These are phyloP conservation scores for Watsonalla binaria DNA, from an alignment of 2,888 invertebrate genomes.

Conservation along the genomic window DNA sequence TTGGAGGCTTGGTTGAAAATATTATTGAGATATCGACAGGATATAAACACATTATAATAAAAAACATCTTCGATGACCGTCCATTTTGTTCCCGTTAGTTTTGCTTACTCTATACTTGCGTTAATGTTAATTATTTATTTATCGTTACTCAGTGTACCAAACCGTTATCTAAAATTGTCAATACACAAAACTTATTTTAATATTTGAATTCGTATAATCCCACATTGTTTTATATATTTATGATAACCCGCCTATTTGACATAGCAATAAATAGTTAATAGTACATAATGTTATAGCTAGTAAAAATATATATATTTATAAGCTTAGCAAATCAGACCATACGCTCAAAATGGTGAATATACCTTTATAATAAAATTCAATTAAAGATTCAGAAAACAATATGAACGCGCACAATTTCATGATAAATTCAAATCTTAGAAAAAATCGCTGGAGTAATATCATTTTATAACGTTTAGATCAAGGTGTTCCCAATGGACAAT, in stretches of 20 bases:
- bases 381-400: slow-evolving; percentile 16
- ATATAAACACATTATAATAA: slow-evolving; percentile 11
- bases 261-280: slow-evolving; percentile 72
- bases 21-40: slow-evolving; percentile 5
- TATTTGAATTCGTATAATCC: slow-evolving; percentile 54
- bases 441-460: background rate
- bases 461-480: background rate
- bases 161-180: slow-evolving; percentile 5
- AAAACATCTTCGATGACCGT: slow-evolving; percentile 52
- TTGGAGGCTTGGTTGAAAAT: slow-evolving; percentile 5
- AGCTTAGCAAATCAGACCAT: slow-evolving; percentile 53
- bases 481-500: background rate
- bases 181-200: slow-evolving; percentile 29
- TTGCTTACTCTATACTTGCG: slow-evolving; percentile 19
- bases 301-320: slow-evolving; percentile 59
- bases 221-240: slow-evolving; percentile 51
- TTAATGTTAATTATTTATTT: slow-evolving; percentile 6
- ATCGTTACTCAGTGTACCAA: slow-evolving; percentile 7
- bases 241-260: slow-evolving; percentile 75
- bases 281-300: slow-evolving; percentile 60
- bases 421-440: slow-evolving; percentile 2
- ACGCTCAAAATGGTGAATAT: slow-evolving; percentile 36
- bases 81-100: slow-evolving; percentile 42
- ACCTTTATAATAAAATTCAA: slow-evolving; percentile 18
- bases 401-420: slow-evolving; percentile 48